Evolutionary conservation across 2,888 invertebrate genomes (phyloP).

Genomic region (Entomobrya multifasciata): DNA sequence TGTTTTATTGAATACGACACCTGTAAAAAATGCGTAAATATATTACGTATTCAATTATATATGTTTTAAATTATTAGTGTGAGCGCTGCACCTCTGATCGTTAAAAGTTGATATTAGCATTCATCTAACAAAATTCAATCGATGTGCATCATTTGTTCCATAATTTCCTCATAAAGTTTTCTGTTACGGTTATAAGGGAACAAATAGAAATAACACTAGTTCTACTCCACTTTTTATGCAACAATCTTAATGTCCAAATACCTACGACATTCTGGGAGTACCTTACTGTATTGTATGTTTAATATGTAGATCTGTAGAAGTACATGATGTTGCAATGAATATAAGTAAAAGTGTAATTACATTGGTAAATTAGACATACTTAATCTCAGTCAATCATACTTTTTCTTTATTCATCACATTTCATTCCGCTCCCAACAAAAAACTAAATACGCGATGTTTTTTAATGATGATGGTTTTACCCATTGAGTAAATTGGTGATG

Average conservation of each 20-base stretch:
- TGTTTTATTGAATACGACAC: slow-evolving; percentile 40
- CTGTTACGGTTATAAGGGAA: no score
- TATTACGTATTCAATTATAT: slow-evolving; percentile 13
- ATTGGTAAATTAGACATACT: slow-evolving; percentile 47
- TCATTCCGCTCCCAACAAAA: background rate
- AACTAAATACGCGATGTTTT: background rate
- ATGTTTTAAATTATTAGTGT: no score
- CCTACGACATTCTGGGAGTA: background rate
- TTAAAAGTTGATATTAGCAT: no score
- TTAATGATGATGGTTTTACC: slow-evolving; percentile 53
- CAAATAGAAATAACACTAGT: no score
- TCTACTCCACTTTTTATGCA: no score
- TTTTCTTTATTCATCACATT: background rate
- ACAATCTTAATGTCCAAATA: no score
- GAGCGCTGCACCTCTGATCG: no score
- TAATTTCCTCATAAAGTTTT: no score
- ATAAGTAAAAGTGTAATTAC: slow-evolving; percentile 22
- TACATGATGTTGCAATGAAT: background rate
- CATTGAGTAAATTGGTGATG: slow-evolving; percentile 63
- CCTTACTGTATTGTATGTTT: background rate
- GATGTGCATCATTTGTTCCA: no score
- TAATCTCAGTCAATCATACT: slow-evolving; percentile 51
- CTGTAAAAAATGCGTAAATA: background rate
- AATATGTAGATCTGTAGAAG: background rate
- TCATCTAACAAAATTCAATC: no score